Conservation (phyloP, 2,888 invertebrate species). For the Drosophila anceps region DNA sequence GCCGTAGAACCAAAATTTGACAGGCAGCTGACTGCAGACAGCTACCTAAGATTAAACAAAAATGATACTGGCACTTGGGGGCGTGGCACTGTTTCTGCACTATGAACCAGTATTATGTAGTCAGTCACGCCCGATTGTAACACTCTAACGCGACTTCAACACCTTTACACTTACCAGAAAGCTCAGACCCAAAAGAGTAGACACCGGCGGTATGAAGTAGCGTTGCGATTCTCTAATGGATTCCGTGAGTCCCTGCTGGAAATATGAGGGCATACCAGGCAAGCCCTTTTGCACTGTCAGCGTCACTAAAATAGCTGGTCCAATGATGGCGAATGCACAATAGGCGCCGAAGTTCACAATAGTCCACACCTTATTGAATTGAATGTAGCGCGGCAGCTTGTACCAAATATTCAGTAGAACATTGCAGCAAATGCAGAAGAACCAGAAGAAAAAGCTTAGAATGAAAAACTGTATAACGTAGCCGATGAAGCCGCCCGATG, state of each 20-base stretch:
- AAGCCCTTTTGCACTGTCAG: conserved; percentile 82
- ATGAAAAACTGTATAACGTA: conserved; percentile 84
- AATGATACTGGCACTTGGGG: too few species aligned
- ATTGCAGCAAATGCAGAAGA: conserved; percentile 83
- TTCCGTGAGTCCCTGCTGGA: conserved; percentile 84
- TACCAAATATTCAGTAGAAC: conserved; percentile 83
- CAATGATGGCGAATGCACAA: conserved; percentile 69
- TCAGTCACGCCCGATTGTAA: background rate
- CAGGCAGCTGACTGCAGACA: too few species aligned
- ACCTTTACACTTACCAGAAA: conserved; percentile 64
- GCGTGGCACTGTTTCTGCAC: too few species aligned
- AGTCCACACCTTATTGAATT: conserved; percentile 60
- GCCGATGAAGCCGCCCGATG: conserved; percentile 73
- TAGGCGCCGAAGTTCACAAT: conserved; percentile 76
- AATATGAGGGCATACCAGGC: conserved; percentile 85
- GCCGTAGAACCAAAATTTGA: too few species aligned
- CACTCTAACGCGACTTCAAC: background rate
- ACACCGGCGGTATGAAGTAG: conserved; percentile 85
- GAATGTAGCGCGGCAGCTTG: conserved; percentile 77
- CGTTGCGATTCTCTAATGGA: conserved; percentile 84
- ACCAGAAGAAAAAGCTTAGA: conserved; percentile 84
- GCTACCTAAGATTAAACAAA: too few species aligned
- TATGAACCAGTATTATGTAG: background rate
- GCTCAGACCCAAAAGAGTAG: conserved; percentile 74
- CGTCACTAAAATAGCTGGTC: conserved; percentile 80